Evolutionary conservation across 1,140 invertebrate species (phyloP), one percentile per base, ranked within the genome.

Genomic region (Homalodisca vitripennis): DNA sequence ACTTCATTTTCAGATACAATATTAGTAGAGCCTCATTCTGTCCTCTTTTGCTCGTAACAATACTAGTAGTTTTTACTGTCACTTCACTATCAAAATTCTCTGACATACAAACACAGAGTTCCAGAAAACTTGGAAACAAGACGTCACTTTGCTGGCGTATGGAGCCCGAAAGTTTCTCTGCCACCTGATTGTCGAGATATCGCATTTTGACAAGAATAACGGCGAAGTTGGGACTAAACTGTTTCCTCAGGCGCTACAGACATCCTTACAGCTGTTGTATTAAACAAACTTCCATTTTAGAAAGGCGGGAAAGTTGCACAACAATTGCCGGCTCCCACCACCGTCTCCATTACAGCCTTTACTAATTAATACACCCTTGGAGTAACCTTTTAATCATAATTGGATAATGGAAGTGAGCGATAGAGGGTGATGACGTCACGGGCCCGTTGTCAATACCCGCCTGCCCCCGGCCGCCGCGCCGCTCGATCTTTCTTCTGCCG

Each of bases 381-480:
- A 66, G 63, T 24, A 66, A 46, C 63, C 63, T 67, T 67, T 67
- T 67, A 67, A 67, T 67, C 65, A 53, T 67, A 67, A 67, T 67
- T 51, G 65, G 46, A 53, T 67, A 67, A 67, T 67, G 65, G 65
- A 29, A 53, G 47, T 26, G 34, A 51, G 26, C n/a, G n/a, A n/a
- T n/a, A n/a, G n/a, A n/a, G 62, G 27, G 3, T 27, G 10, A 26
- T 47, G 64, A 66, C 64, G 41, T 48, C 34, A 46, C 29, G 24
- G 64, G 64, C 27, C 29, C 29, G 55, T 17, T 64, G 29, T 20
- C 62, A 26, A 32, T 34, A 64, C 31, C n/a, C 62, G 41, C 27
- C 48, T 51, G 48, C n/a, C 48, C n/a, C 3, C n/a, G 48, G n/a
- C n/a, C n/a, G n/a, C n/a, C n/a, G n/a, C n/a, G n/a, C n/a, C n/a